Base-by-base conservation (phyloP, 2,113 vertebrate species). In the Acrocephalus kingi region DNA sequence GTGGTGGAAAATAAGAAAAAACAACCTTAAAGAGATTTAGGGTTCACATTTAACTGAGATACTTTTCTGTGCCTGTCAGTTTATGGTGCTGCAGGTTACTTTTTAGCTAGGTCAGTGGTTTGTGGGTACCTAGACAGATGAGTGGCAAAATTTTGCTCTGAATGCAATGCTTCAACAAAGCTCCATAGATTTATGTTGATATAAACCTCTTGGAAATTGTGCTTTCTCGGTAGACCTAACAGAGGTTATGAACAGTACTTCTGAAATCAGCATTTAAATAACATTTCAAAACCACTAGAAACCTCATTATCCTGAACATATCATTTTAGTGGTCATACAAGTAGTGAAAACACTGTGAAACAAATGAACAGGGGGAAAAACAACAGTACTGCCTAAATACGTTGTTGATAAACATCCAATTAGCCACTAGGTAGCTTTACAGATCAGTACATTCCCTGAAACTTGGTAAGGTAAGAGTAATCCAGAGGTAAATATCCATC, bases 231-330 rank as follows among this genome's bases (percentile, higher is more conserved):
- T 31, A 95, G 52, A 37, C 46, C 92, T 52, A 88, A 62, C 55
- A 74, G 73, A 94, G 79, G 62, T 72, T 90, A 85, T 23, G 11
- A 93, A 84, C 79, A 92, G 64, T 94, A 49, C 48, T 77, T 97
- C 58, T 95, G 95, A 96, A 67, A 93, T 68, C 89, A 92, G 63
- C 83, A 95, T 97, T 95, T 96, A 97, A 95, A 90, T 93, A 95
- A 95, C 89, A 79, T 95, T 87, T 75, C 68, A 93, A 87, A 87
- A 67, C 23, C 82, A 75, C 84, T 93, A 77, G 78, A 87, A 96
- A 94, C 39, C 48, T 95, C 55, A 58, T 92, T 96, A 89, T 59
- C 79, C 6, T 80, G 61, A 80, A 55, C 84, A 61, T 80, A 84
- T 90, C 19, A 8, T 67, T 96, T 87, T 93, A 95, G 78, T 18